These are phyloP conservation scores for Drosophila kambysellisi DNA, from an alignment of 2,888 invertebrate genomes.

Conservation along the genomic window DNA sequence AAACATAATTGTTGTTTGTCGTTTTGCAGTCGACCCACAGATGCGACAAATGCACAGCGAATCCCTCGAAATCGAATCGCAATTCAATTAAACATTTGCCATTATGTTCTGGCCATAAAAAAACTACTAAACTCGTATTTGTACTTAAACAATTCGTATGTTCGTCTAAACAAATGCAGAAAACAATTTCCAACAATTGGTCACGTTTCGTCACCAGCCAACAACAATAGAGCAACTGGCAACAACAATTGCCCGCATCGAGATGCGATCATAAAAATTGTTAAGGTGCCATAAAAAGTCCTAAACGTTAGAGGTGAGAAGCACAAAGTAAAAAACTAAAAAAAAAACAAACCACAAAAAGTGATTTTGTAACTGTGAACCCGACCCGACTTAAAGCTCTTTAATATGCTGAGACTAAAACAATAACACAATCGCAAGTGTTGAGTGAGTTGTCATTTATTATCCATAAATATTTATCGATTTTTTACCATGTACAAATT, in stretches of 20 bases:
- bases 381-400: background rate
- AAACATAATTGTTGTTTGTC: constrained; percentile 61
- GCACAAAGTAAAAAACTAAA: background rate
- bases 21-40: constrained; percentile 33
- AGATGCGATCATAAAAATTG: constrained; percentile 60
- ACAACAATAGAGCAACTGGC: constrained; percentile 16
- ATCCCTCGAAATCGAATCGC: constrained; percentile 17
- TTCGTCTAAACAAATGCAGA: constrained; percentile 47
- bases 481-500: background rate
- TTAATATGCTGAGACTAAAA: background rate
- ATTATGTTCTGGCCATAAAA: constrained; percentile 50
- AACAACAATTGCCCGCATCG: constrained; percentile 58
- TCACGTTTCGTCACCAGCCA: constrained; percentile 71
- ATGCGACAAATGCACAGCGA: constrained; percentile 50
- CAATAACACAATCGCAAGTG: background rate
- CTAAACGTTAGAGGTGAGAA: constrained; percentile 24
- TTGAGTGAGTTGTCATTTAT: background rate
- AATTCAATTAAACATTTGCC: constrained; percentile 77
- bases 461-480: background rate
- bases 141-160: constrained; percentile 17
- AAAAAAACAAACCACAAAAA: background rate
- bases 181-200: constrained; percentile 59
- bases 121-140: constrained; percentile 21
- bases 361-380: constrained; percentile 32
- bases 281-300: constrained; percentile 57